Evolutionary conservation across 2,113 vertebrate species (phyloP), one percentile per base, ranked within the genome.

Genomic region (Corynorhinus townsendii): DNA sequence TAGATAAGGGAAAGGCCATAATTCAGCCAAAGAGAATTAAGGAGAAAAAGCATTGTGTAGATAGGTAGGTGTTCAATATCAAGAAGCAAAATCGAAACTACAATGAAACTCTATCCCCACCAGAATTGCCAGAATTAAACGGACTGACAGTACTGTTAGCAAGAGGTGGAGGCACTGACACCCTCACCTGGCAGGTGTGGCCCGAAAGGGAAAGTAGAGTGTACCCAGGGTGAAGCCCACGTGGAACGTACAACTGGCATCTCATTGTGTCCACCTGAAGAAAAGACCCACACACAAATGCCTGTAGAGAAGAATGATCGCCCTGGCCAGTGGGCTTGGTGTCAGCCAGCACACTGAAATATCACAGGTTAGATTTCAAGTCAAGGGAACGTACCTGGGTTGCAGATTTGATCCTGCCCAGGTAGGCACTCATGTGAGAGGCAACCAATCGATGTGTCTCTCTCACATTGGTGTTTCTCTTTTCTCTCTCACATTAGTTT

Each of bases 191-290:
- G 15, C 35, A 28, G 38, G 47, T 0, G 24, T 11, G 6, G 59
- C 20, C 1, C 2, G 16, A 0, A 2, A 22, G 26, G 52, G 28
- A 64, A 11, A 1, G 7, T 5, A 11, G 62, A 43, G 9, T 2
- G 3, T 1, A 4, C 19, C 9, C 43, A 4, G 4, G 7, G 22
- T n/a, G 17, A 20, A 49, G 12, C 56, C 54, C 12, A 3, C 0
- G 8, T 2, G 20, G 2, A 2, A 40, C 2, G 3, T 5, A 12
- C 4, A 28, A 22, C 20, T 33, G 33, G 72, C 59, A 7, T 0
- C 0, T 0, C 17, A 11, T 22, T 8, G 26, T 4, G 7, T 0
- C 30, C 0, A 20, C 6, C 35, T n/a, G 40, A 28, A 47, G 35
- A 62, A 24, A 59, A 59, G 22, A 59, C 19, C 20, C 33, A 49